Base-by-base conservation (phyloP, 2,888 invertebrate species). In the Trilocha varians region DNA sequence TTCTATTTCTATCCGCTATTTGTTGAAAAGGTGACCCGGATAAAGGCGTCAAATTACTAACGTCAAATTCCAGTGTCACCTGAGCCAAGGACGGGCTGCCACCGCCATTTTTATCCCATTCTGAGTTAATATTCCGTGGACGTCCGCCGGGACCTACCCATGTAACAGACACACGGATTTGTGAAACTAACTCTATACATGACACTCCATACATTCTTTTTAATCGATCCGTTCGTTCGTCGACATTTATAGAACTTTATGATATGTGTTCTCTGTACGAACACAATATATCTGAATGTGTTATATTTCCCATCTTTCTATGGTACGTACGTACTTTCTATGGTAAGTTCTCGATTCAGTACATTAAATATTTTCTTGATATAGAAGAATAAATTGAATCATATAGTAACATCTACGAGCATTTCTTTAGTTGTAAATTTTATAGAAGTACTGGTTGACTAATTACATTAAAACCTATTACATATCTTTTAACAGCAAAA, bases 31-130 rank as follows among this genome's bases (percentile, higher is more conserved):
- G 64, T 70, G 72, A 73, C 71, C 77, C 72, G 74, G 74, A 78
- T 78, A 78, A 77, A 77, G 69, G 74, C 75, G 68, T 78, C 78
- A 77, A 77, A 78, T 78, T 77, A 76, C 77, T 68, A 66, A 67
- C 74, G 78, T 78, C 75, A 77, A 75, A 76, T 74, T 77, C 74
- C 64, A 57, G 61, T 61, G 75, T 77, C 77, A 79, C 78, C 78
- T 78, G 78, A 78, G 72, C 73, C 63, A 59, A 66, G 65, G 53
- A 50, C 59, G 59, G 55, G 57, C 59, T 59, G 61, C 59, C 60
- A 65, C 54, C 65, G 72, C 75, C 74, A 78, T 78, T 79, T 79
- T 79, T 79, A 78, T 78, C 72, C 72, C 70, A 71, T 73, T 74
- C 64, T 56, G 62, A 75, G 76, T 79, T 79, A 78, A 79, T 78